A percentile compares a stretch with the other conserved stretches of the same genome.
Evolutionary conservation across 2,113 vertebrate species (phyloP).

Genomic region (Athene noctua): DNA sequence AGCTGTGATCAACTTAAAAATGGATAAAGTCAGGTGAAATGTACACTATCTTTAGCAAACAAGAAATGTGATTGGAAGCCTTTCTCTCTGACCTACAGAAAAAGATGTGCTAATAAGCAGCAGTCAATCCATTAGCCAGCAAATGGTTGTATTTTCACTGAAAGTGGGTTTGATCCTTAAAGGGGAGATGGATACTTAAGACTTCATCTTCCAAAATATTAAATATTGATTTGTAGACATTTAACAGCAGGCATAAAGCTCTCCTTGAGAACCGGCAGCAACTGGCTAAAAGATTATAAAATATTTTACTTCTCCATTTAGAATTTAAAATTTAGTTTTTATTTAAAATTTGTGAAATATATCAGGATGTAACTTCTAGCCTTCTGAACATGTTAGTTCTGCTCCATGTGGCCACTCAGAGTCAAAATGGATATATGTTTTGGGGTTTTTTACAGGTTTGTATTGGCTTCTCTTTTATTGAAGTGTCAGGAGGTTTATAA

Average conservation of each 20-base stretch:
- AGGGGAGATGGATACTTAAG: constrained; percentile 74
- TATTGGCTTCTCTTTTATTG: constrained; percentile 77
- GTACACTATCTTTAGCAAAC: neutral
- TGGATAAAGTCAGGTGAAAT: neutral
- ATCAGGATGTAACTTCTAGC: constrained; percentile 47
- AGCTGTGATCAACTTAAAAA: neutral
- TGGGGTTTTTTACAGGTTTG: constrained; percentile 31
- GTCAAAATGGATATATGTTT: constrained; percentile 42
- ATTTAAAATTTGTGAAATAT: constrained; percentile 71
- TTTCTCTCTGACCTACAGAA: constrained; percentile 50
- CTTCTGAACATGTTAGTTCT: neutral
- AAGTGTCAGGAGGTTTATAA: constrained; percentile 81
- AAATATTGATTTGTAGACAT: constrained; percentile 78
- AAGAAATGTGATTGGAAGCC: neutral
- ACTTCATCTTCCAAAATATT: constrained; percentile 77
- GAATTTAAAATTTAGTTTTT: constrained; percentile 69
- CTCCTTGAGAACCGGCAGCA: constrained; percentile 71
- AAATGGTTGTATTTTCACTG: constrained; percentile 59
- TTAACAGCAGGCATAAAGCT: constrained; percentile 72
- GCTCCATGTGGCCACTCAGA: constrained; percentile 35
- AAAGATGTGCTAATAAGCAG: constrained; percentile 63
- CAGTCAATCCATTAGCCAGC: constrained; percentile 47
- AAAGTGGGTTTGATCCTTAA: constrained; percentile 60
- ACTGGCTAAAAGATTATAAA: constrained; percentile 73
- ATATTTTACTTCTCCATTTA: constrained; percentile 70